phyloP scores from a whole-genome alignment of 2,113 vertebrate genomes.

The Synodontis membranacea region DNA sequence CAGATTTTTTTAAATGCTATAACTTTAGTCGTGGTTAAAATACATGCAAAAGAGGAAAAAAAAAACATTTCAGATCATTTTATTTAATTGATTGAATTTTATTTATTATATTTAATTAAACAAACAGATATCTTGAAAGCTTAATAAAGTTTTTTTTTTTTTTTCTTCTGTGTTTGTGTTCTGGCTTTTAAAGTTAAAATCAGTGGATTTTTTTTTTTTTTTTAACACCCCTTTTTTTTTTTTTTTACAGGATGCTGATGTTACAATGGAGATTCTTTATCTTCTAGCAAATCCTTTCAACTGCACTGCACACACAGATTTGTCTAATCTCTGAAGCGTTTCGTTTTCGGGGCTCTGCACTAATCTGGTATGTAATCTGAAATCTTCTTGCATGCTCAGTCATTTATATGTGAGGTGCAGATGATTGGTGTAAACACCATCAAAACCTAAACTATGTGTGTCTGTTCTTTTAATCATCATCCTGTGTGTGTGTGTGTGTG shows the following conservation, averaged over 20 bases:
- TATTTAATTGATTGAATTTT: background rate
- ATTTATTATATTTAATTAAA: background rate
- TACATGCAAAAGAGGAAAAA: background rate
- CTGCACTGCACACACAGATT: background rate
- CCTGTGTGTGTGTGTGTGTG: background rate
- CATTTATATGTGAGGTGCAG: background rate
- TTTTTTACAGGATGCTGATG: constrained; percentile 33
- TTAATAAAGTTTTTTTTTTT: background rate
- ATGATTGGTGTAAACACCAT: background rate
- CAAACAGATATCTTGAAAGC: background rate
- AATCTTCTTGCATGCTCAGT: background rate
- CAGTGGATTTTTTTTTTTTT: background rate
- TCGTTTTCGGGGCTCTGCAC: background rate
- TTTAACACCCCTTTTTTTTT: background rate
- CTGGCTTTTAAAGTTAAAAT: background rate
- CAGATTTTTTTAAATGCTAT: background rate
- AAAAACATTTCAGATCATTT: too few relatives aligned
- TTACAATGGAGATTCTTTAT: constrained; percentile 27
- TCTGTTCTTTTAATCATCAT: background rate
- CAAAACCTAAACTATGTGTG: background rate
- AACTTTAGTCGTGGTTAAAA: background rate
- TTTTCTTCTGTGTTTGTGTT: background rate
- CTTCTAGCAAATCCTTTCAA: background rate
- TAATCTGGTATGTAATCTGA: constrained; percentile 29
- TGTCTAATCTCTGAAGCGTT: constrained; percentile 9